phyloP scores from a whole-genome alignment of 2,888 invertebrate species.

The Crioceris asparagi region DNA sequence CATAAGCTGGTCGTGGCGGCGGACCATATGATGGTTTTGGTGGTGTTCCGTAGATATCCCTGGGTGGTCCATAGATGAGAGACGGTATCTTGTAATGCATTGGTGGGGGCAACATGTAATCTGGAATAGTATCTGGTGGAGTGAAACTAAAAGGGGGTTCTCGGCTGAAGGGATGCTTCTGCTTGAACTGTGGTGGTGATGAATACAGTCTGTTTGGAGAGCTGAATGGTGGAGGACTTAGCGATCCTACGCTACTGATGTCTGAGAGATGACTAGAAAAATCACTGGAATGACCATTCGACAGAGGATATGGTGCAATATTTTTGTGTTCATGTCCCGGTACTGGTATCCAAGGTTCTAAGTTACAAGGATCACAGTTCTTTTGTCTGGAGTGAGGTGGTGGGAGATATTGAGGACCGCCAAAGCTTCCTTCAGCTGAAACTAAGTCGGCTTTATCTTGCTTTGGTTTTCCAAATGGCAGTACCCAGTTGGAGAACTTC shows the following conservation, averaged over 20 bases:
- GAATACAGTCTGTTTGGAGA: slow-evolving; percentile 5
- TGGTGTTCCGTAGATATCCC: slow-evolving; percentile 22
- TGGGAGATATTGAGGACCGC: slow-evolving; percentile 23
- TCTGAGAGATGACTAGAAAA: slow-evolving; percentile 15
- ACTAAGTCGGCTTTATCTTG: slow-evolving; percentile 15
- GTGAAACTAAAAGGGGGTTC: too few relatives aligned
- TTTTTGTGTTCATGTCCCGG: slow-evolving; percentile 35
- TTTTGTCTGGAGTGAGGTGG: slow-evolving; percentile 23
- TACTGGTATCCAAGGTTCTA: slow-evolving; percentile 73
- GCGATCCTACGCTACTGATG: slow-evolving; percentile 9
- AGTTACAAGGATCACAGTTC: slow-evolving; percentile 67
- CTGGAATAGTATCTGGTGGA: slow-evolving; percentile 11
- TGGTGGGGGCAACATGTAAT: slow-evolving; percentile 20
- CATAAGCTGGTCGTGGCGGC: slow-evolving; percentile 9
- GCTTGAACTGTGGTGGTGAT: slow-evolving; percentile 10
- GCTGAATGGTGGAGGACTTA: slow-evolving; percentile 10
- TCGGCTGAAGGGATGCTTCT: slow-evolving; percentile 2
- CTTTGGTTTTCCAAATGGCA: slow-evolving; percentile 32
- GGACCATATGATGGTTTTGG: slow-evolving; percentile 20
- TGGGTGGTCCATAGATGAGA: slow-evolving; percentile 11
- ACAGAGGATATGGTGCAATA: slow-evolving; percentile 28
- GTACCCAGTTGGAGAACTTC: slow-evolving; percentile 51
- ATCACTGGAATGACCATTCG: slow-evolving; percentile 23
- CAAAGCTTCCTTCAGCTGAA: slow-evolving; percentile 17
- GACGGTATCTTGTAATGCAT: slow-evolving; percentile 11